phyloP scores from a whole-genome alignment of 1,140 invertebrate genomes.

The Muscidifurax raptorellus region DNA sequence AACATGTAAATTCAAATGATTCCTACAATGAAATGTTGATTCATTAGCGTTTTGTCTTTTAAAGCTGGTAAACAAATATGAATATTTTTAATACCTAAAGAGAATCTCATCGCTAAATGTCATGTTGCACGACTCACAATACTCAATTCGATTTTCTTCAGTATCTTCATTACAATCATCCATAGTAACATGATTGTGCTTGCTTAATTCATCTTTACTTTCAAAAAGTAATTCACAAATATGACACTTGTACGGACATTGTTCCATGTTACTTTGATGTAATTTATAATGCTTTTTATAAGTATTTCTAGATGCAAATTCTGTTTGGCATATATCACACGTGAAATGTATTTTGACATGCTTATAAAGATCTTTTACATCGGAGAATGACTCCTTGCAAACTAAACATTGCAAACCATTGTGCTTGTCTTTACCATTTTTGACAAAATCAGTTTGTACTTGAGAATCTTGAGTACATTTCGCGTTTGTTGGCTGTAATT shows the following conservation, averaged over 20 bases:
- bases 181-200: conserved; percentile 50
- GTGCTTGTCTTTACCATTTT: conserved; percentile 42
- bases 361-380: conserved; percentile 48
- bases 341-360: conserved; percentile 60
- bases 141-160: conserved; percentile 19
- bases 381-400: conserved; percentile 52
- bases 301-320: conserved; percentile 53
- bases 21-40: conserved; percentile 49
- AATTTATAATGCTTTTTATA: conserved; percentile 58
- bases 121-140: conserved; percentile 53
- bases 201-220: conserved; percentile 50
- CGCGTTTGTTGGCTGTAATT: conserved; percentile 51
- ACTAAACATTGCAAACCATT: conserved; percentile 55
- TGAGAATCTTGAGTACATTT: too few species aligned
- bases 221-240: conserved; percentile 60
- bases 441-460: not conserved
- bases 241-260: conserved; percentile 64
- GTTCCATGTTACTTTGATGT: conserved; percentile 57
- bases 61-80: not conserved
- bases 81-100: conserved; percentile 55
- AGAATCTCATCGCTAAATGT: conserved; percentile 56
- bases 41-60: not conserved
- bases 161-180: conserved; percentile 23
- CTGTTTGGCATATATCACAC: conserved; percentile 62
- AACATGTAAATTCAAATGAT: conserved; percentile 57